Base-by-base conservation (phyloP, 1,140 invertebrate genomes). In the Drosophila subobscura region DNA sequence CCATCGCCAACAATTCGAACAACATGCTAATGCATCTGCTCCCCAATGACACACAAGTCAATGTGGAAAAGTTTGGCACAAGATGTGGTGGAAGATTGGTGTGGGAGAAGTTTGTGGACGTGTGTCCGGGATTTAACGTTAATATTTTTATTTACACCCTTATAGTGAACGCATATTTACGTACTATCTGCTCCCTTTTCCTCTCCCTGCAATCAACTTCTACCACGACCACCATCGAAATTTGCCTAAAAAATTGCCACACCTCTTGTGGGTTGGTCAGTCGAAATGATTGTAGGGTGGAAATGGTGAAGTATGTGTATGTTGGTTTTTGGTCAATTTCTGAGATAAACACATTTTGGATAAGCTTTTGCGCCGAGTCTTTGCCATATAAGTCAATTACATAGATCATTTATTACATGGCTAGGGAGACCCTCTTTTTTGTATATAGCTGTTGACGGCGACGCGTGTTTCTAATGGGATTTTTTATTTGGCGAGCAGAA, bases 81-180 rank as follows among this genome's bases (percentile, higher is more conserved):
- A 16, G 41, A 41, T 41, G 37, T 53, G 50, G 14, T 46, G 47
- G 41, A 25, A 37, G 49, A 44, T 46, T 37, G 10, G 58, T 60
- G 59, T 63, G 70, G 37, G 42, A 37, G 54, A 37, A 4, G 57
- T 33, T 40, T 10, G 41, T 40, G 58, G 27, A 20, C 25, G 49
- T 74, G 41, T 56, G 41, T 60, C 58, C 10, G 71, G 58, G 56
- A 68, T 57, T 65, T 72, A 60, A 29, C 78, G 66, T 71, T 88
- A 77, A 83, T 88, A 88, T 88, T 88, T 88, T 79, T 88, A 88
- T 88, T 88, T 88, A 72, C 83, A 88, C 83, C 83, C 83, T 79
- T 80, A 76, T 72, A 74, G 64, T 77, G 46, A 58, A 45, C 52
- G 61, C 54, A 57, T 53, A 55, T 37, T 4, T 37, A 37, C 33